Evolutionary conservation across 2,113 vertebrate genomes (phyloP), one percentile per base, ranked within the genome.

Genomic region (Dissostichus mawsoni): DNA sequence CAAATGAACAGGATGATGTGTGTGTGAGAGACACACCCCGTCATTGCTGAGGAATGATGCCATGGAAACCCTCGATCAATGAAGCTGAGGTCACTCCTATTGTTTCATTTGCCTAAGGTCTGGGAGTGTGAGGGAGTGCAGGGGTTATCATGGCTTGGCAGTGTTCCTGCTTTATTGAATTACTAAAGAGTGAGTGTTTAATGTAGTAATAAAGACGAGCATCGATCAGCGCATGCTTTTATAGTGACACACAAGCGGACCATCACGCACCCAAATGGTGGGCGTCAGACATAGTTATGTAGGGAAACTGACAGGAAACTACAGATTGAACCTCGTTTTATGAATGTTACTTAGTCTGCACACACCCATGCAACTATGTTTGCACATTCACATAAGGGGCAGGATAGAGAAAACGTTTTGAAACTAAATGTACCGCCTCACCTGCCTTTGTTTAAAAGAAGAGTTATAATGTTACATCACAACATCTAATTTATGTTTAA

Each of bases 81-180:
- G 59, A 79, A 14, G 61, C 23, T 88, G 84, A 90, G 76, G 74
- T 91, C 87, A 89, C 52, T 50, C 18, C 81, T 55, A 89, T 88
- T 92, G 87, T 92, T 87, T 75, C 66, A 33, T 44, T 29, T 20
- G 8, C 23, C 13, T 66, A 8, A 61, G 67, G 5, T 55, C 51
- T 11, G 0, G 62, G 33, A 10, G 20, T 50, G 63, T 66, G 66
- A 50, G 61, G 47, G 9, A 61, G 50, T 62, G 44, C 65, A 47
- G 16, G 4, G 16, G n/a, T 58, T 47, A 51, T 29, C 13, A 47
- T 47, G 51, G 68, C 8, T 74, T 74, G 18, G 67, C 1, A 17
- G 8, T 48, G 67, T 76, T 82, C 57, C 50, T 63, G 62, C 29
- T 57, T 76, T 83, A 65, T 25, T 23, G 50, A 20, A 74, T 87